Base-by-base conservation (phyloP, 1,140 invertebrate genomes). In the Drosophila lacteicornis region DNA sequence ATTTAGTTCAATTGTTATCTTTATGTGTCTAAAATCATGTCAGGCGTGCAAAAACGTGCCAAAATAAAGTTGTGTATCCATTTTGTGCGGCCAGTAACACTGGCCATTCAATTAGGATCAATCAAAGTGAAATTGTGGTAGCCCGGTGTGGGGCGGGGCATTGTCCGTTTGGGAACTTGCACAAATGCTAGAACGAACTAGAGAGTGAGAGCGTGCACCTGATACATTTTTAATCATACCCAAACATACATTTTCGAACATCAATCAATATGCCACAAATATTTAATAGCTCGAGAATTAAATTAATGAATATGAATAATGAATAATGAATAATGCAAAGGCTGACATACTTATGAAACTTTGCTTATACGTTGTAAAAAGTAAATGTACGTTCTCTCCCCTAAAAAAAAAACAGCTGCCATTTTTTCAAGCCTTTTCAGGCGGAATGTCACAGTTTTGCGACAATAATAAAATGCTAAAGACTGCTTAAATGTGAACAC, bases 31-130 rank as follows among this genome's bases (percentile, higher is more conserved):
- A 36, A 19, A 66, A 65, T 69, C 66, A 69, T 71, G 84, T 80
- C 77, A 74, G 77, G 49, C 84, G 73, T 83, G 77, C 76, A 83
- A 83, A 88, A 87, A 86, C 83, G 83, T 87, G 84, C 65, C 65
- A 69, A 33, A 65, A 42, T 19, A 19, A 42, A 25, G 61, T 25
- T 79, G 49, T 65, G 49, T 68, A 40, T 46, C 58, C 51, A 53
- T 15, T 19, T 4, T 57, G 19, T 36, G 30, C 56, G 55, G 46
- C 17, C 46, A 27, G 53, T 53, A 56, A 69, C 70, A 36, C 58
- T 47, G 59, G 49, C 58, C 40, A 50, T 80, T 75, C 77, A 87
- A 88, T 87, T 87, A 88, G 57, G 58, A 71, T 61, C 77, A 87
- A 83, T 88, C 71, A 68, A 70, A 79, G 56, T 46, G 33, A n/a